Evolutionary conservation across 1,140 invertebrate species (phyloP).

Genomic region (Ladona fulva): DNA sequence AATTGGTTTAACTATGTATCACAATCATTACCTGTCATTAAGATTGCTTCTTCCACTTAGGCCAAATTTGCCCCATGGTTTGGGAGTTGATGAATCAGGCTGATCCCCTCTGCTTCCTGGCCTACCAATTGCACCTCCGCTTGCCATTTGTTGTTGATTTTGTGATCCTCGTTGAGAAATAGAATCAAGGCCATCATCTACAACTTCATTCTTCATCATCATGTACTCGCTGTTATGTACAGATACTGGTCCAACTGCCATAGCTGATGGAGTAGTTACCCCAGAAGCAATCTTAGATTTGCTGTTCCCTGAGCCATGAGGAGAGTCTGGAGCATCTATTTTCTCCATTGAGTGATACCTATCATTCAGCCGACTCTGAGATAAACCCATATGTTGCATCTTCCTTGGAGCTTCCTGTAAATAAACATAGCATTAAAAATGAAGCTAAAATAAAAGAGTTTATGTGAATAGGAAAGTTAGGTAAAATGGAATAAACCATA

Average conservation of each 20-base stretch:
- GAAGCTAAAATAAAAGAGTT: neutral
- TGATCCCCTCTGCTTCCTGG: neutral
- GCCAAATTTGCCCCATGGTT: slow-evolving; percentile 24
- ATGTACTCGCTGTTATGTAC: slow-evolving; percentile 42
- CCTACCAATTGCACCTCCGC: slow-evolving; percentile 9
- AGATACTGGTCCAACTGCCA: neutral
- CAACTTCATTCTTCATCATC: slow-evolving; percentile 39
- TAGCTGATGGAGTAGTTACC: neutral
- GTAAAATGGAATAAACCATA: too few species aligned
- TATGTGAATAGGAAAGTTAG: neutral
- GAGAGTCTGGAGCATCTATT: slow-evolving; percentile 36
- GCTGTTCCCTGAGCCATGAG: slow-evolving; percentile 31
- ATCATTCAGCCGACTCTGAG: slow-evolving; percentile 74
- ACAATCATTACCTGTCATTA: slow-evolving; percentile 24
- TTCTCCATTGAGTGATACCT: slow-evolving; percentile 73
- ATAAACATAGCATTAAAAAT: slow-evolving; percentile 16
- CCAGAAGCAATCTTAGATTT: neutral
- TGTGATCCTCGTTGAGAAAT: slow-evolving; percentile 31
- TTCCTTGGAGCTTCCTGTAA: slow-evolving; percentile 38
- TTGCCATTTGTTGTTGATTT: slow-evolving; percentile 22
- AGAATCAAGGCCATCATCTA: slow-evolving; percentile 42
- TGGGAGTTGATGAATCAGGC: neutral
- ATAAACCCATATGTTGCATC: slow-evolving; percentile 62
- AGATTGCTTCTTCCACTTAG: slow-evolving; percentile 25
- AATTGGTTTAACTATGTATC: neutral